Evolutionary conservation across 2,113 vertebrate species (phyloP), one percentile per base, ranked within the genome.

Genomic region (Tenrec ecaudatus): DNA sequence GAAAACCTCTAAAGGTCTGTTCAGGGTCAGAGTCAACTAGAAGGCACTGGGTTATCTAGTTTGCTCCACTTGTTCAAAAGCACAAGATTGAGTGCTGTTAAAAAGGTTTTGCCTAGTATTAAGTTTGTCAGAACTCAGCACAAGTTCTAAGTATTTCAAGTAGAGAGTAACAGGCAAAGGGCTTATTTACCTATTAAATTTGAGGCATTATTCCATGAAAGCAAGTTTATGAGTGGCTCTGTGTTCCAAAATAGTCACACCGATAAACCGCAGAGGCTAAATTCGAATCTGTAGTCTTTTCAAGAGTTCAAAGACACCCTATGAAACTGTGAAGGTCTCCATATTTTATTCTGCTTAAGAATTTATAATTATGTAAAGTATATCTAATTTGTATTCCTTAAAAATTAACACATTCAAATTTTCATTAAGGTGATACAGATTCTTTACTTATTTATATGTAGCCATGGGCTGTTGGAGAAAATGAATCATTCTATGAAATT

Each of bases 31-130:
- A 14, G 9, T 53, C 47, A 53, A 53, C 47, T 14, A 10, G 47
- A 12, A 7, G 47, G 47, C 47, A 53, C 47, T 53, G 12, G 47
- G 47, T 53, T 53, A 53, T 57, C 96, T 82, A 77, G 96, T 95
- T 79, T 6, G 2, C 19, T 86, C 68, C 17, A 60, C 33, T 93
- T 96, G 60, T 31, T 96, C n/a, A 85, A 96, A 96, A 23, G 83
- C 60, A 86, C 19, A 93, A 92, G 85, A 94, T 86, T 95, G 0
- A 62, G 1, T 40, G 47, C 15, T 66, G 90, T 93, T 80, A 86
- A 33, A 71, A 94, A 95, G 12, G 47, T 14, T 53, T 53, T 53
- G 47, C 9, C 33, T 33, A 16, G 94, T 66, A 80, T 40, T 57
- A 78, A 19, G 3, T 95, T 88, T 94, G 36, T 27, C 69, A 82